Conservation (phyloP, 2,113 vertebrate genomes). For the Trichomycterus rosablanca region DNA sequence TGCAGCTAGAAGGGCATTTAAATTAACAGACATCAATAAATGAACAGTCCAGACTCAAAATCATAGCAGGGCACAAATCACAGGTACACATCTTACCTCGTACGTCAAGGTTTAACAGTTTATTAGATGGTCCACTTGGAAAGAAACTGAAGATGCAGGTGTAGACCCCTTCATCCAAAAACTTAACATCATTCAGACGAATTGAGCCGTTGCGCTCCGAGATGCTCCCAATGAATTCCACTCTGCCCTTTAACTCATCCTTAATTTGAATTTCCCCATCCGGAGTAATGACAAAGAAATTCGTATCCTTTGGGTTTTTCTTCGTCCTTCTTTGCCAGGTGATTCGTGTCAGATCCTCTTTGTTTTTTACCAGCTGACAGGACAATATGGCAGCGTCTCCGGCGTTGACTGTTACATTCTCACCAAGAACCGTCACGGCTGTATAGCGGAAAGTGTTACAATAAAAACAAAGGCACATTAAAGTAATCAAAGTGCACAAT, state of each 20-base stretch:
- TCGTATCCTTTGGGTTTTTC: fast-evolving
- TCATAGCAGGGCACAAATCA: too few relatives aligned
- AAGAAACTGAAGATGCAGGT: slow-evolving; percentile 48
- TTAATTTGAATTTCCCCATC: fast-evolving
- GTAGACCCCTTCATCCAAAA: slow-evolving; percentile 53
- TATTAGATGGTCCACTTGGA: slow-evolving; percentile 30
- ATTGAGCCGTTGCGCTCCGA: slow-evolving; percentile 32
- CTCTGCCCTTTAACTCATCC: slow-evolving; percentile 2
- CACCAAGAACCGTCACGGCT: slow-evolving; percentile 43
- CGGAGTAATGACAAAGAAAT: background rate
- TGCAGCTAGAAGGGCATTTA: too few relatives aligned
- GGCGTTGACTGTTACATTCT: background rate
- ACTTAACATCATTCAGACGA: slow-evolving; percentile 1
- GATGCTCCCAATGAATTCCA: slow-evolving; percentile 39
- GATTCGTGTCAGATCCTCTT: slow-evolving; percentile 20
- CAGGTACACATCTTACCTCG: slow-evolving; percentile 50
- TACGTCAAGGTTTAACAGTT: slow-evolving; percentile 15
- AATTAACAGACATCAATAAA: too few relatives aligned
- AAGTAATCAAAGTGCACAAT: too few relatives aligned
- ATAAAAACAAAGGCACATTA: too few relatives aligned
- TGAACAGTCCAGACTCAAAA: too few relatives aligned
- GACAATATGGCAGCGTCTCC: slow-evolving; percentile 18
- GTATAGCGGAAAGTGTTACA: background rate
- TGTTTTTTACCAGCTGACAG: slow-evolving; percentile 33
- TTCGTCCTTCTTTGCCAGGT: slow-evolving; percentile 51